phyloP scores from a whole-genome alignment of 2,113 vertebrate genomes.

The Grallaria varia region DNA sequence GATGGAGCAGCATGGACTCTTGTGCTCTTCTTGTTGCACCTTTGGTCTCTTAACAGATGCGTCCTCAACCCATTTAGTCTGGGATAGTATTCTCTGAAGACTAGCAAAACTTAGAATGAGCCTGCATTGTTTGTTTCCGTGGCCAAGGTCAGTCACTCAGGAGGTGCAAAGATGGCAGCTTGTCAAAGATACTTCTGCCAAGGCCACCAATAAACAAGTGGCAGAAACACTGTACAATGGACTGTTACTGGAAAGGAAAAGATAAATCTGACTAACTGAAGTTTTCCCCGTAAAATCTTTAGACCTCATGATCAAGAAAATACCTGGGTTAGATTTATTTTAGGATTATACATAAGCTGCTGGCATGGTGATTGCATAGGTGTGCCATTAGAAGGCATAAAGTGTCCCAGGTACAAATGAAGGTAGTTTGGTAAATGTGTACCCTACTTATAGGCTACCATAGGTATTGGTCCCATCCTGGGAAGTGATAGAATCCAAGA shows the following conservation, averaged over 20 bases:
- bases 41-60: background rate
- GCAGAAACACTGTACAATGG: background rate
- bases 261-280: background rate
- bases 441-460: background rate
- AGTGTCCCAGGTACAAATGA: background rate
- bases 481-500: background rate
- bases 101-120: background rate
- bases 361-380: background rate
- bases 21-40: background rate
- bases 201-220: background rate
- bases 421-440: background rate
- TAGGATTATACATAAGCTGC: background rate
- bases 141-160: background rate
- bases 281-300: background rate
- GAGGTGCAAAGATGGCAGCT: background rate
- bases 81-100: background rate
- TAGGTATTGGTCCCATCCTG: background rate
- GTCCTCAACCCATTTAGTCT: background rate
- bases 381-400: background rate
- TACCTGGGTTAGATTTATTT: background rate
- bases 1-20: background rate
- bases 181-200: background rate
- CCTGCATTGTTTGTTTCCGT: background rate
- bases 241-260: background rate
- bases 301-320: background rate